A percentile compares a stretch with the other conserved stretches of the same genome.
Evolutionary conservation across 64 coral and sea anemone genomes (phyloP).

Genomic region (Pocillopora damicornis): DNA sequence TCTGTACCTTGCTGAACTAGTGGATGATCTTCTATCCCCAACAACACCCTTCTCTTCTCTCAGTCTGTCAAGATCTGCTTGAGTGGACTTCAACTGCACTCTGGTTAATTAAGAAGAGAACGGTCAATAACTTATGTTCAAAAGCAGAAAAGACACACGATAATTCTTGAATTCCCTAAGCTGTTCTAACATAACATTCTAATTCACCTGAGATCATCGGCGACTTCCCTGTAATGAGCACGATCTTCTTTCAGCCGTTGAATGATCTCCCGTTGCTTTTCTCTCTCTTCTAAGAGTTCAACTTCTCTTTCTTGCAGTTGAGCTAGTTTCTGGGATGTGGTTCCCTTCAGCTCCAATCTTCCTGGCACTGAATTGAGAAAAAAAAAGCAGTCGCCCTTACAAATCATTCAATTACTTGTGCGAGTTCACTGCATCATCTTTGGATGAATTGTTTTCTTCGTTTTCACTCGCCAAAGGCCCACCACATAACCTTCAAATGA

Average conservation of each 20-base stretch:
- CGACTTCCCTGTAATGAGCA: slow-evolving; percentile 72
- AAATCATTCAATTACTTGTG: not conserved
- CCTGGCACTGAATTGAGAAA: not conserved
- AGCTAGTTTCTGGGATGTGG: slow-evolving; percentile 57
- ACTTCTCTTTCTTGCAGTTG: slow-evolving; percentile 63
- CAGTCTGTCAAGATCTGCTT: slow-evolving; percentile 17
- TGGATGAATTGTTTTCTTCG: no score
- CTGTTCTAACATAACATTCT: not conserved
- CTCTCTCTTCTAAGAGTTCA: slow-evolving; percentile 68
- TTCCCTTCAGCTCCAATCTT: slow-evolving; percentile 42
- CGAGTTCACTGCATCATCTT: no score
- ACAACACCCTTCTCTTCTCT: not conserved
- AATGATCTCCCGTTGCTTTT: slow-evolving; percentile 66
- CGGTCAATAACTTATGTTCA: not conserved
- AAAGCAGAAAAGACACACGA: not conserved
- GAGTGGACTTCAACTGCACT: slow-evolving; percentile 21
- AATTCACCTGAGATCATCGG: slow-evolving; percentile 77
- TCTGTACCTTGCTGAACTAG: slow-evolving; percentile 2
- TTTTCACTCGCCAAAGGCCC: no score
- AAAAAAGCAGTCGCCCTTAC: not conserved
- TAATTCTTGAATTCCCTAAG: not conserved
- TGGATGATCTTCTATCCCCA: slow-evolving; percentile 14
- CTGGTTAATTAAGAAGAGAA: not conserved
- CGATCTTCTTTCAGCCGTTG: slow-evolving; percentile 85
- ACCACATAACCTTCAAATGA: no score